These are phyloP conservation scores for Amiota mariae DNA, from an alignment of 2,888 invertebrate species.

Conservation along the genomic window DNA sequence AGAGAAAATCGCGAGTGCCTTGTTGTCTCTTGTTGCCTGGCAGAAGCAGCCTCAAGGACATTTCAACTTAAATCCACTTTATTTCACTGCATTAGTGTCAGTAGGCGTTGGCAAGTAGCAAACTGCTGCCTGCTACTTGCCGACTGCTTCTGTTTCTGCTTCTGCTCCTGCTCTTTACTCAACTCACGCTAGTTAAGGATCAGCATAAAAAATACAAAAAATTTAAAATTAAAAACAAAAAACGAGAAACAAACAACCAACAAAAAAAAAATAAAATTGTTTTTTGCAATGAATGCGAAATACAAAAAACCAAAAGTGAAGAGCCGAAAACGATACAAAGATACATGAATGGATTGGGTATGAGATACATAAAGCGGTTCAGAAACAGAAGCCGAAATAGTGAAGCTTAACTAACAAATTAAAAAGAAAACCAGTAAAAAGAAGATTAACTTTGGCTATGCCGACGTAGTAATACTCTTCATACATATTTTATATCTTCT, in stretches of 20 bases:
- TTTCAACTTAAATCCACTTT: conserved; percentile 64
- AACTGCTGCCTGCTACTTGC: conserved; percentile 33
- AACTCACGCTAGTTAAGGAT: too few relatives aligned
- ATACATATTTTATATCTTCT: too few relatives aligned
- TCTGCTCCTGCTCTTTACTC: too few relatives aligned
- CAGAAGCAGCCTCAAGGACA: conserved; percentile 58
- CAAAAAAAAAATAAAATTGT: not conserved
- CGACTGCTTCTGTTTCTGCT: too few relatives aligned
- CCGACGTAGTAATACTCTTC: too few relatives aligned
- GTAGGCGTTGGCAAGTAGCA: conserved; percentile 39
- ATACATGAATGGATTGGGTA: conserved; percentile 52
- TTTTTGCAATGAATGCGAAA: not conserved
- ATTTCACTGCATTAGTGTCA: conserved; percentile 63
- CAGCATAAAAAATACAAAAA: conserved; percentile 36
- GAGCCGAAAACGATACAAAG: not conserved
- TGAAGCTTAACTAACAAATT: too few relatives aligned
- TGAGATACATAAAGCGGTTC: not conserved
- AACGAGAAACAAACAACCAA: not conserved
- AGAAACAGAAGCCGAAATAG: not conserved
- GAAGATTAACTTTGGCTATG: too few relatives aligned
- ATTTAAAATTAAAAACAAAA: not conserved
- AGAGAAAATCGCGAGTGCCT: too few relatives aligned
- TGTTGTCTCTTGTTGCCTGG: not conserved
- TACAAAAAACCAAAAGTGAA: not conserved
- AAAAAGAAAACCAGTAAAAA: too few relatives aligned